These are phyloP conservation scores for Carollia perspicillata DNA, from an alignment of 2,113 vertebrate genomes.

Conservation along the genomic window DNA sequence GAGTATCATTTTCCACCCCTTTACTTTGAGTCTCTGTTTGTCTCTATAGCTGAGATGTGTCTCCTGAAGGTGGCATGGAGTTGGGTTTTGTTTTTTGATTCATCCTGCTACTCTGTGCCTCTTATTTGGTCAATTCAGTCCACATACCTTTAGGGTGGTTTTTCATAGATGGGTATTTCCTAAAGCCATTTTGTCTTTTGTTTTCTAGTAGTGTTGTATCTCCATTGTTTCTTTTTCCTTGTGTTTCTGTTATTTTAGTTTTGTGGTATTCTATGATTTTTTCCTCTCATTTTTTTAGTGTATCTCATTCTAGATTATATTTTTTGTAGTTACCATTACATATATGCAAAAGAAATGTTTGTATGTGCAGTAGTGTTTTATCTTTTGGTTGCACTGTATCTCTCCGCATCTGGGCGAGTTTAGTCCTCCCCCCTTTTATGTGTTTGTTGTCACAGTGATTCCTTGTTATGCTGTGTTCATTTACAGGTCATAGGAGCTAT, in stretches of 20 bases:
- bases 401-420: background rate
- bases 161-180: no score
- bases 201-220: background rate
- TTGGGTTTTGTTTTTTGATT: no score
- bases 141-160: no score
- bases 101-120: no score
- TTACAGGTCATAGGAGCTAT: background rate
- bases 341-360: background rate
- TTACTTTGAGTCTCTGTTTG: background rate
- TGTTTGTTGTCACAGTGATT: background rate
- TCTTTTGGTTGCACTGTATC: background rate
- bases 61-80: no score
- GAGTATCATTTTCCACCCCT: background rate
- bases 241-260: background rate
- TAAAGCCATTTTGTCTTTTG: no score
- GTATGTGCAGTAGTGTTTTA: background rate
- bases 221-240: background rate
- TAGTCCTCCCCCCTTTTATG: background rate
- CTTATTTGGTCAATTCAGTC: no score
- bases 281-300: background rate
- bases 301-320: background rate
- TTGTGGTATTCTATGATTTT: background rate
- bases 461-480: background rate
- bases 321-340: background rate
- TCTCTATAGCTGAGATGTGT: background rate